Base-by-base conservation (phyloP, 2,888 invertebrate species). In the Dasysyrphus albostriatus region DNA sequence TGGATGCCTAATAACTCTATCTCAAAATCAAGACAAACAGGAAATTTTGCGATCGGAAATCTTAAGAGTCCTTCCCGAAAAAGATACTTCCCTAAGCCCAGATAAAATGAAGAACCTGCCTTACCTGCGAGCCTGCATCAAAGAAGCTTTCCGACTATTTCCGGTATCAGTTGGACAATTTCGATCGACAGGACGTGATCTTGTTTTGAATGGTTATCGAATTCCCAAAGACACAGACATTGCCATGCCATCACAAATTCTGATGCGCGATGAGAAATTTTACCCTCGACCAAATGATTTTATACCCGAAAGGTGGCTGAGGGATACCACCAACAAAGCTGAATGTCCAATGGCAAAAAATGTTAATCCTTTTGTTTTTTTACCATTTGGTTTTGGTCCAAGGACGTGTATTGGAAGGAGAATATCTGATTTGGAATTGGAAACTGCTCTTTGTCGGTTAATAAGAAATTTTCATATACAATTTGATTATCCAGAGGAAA, bases 251-350 rank as follows among this genome's bases (percentile, higher is more conserved):
- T 95, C 95, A 94, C 95, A 95, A 89, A 93, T 94, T 8, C 94
- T 96, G 89, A 94, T 95, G 65, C 92, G 94, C 88, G 93, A 94
- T 90, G 94, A 95, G 10, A 93, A 94, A 78, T 94, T 96, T 88
- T 96, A 95, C 89, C 93, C 94, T 0, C 92, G 93, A 10, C 93
- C 89, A 10, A 75, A 83, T 54, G 82, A 89, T 29, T 90, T 89
- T 47, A 90, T 95, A 29, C 97, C 97, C 0, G 96, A 96, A 90
- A 92, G 97, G 44, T 97, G 97, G 97, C 37, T 89, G 5, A 67
- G 89, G 2, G 74, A 73, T 1, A 12, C 47, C 1, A 12, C 47
- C 1, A 72, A 39, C 4, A 24, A 16, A 0, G 42, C 12, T 8
- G 79, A 61, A n/a, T 89, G 88, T 24, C 87, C 88, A 24, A 65